Conservation (phyloP, 2,888 invertebrate genomes). For the Drosophila putrida region DNA sequence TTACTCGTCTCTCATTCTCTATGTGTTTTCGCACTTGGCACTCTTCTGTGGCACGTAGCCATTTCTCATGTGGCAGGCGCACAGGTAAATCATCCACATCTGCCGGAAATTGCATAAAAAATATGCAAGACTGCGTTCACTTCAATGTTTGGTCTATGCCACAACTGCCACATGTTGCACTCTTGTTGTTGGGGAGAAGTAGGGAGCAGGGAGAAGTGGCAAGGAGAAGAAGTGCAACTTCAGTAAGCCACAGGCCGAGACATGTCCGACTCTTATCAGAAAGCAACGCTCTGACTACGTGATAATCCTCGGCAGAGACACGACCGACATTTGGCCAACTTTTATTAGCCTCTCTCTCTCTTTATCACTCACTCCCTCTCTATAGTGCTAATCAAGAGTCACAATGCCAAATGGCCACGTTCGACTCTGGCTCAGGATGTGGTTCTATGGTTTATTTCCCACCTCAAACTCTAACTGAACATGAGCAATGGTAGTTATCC, state of each 20-base stretch:
- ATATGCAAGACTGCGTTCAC: conserved; percentile 70
- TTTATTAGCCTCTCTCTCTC: conserved; percentile 48
- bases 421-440: conserved; percentile 45
- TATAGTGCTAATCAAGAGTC: conserved; percentile 68
- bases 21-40: conserved; percentile 34
- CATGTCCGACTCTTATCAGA: conserved; percentile 73
- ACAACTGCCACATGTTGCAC: conserved; percentile 39
- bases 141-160: conserved; percentile 47
- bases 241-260: conserved; percentile 61
- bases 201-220: not conserved
- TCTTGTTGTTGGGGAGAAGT: conserved; percentile 3
- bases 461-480: conserved; percentile 26
- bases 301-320: conserved; percentile 76
- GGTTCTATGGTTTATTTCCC: conserved; percentile 39
- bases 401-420: conserved; percentile 36
- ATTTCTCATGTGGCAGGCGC: conserved; percentile 72
- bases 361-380: not conserved
- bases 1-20: not conserved
- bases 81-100: conserved; percentile 76
- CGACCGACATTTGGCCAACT: conserved; percentile 74
- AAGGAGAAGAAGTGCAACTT: conserved; percentile 30
- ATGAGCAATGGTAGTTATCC: conserved; percentile 31
- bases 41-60: conserved; percentile 63
- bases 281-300: conserved; percentile 63
- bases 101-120: conserved; percentile 81